Conservation (phyloP, 2,888 invertebrate species). For the Eupithecia subfuscata region DNA sequence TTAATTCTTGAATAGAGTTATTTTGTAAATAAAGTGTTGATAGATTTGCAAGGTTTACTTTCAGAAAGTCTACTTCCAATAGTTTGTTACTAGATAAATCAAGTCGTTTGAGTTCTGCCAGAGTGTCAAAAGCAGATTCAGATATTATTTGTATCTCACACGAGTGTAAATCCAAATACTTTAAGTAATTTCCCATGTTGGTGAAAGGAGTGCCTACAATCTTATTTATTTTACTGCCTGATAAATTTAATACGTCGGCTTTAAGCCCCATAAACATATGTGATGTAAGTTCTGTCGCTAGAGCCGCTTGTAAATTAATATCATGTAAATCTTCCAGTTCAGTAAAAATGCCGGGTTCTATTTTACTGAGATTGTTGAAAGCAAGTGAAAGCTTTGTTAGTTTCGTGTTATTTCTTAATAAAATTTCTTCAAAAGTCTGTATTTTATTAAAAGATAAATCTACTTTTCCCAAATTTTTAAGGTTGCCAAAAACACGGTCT, state of each 20-base stretch:
- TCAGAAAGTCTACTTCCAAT: constrained; percentile 13
- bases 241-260: constrained; percentile 6
- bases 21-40: constrained; percentile 18
- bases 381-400: constrained; percentile 18
- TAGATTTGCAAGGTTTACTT: constrained; percentile 16
- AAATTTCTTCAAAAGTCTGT: constrained; percentile 11
- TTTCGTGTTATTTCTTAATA: constrained; percentile 19
- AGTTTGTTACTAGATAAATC: constrained; percentile 28
- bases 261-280: constrained; percentile 16
- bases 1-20: constrained; percentile 20
- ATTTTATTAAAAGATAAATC: constrained; percentile 21
- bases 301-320: constrained; percentile 13
- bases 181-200: constrained; percentile 11
- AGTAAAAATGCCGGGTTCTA: constrained; percentile 26
- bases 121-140: constrained; percentile 17
- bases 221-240: constrained; percentile 25
- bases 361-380: constrained; percentile 21
- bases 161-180: constrained; percentile 21
- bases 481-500: constrained; percentile 18
- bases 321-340: constrained; percentile 2
- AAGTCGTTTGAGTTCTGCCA: constrained; percentile 12
- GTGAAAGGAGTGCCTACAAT: constrained; percentile 17
- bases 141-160: constrained; percentile 20
- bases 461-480: constrained; percentile 8
- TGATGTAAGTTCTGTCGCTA: constrained; percentile 3